Conservation (phyloP, 2,113 vertebrate species). For the Vicugna pacos region DNA sequence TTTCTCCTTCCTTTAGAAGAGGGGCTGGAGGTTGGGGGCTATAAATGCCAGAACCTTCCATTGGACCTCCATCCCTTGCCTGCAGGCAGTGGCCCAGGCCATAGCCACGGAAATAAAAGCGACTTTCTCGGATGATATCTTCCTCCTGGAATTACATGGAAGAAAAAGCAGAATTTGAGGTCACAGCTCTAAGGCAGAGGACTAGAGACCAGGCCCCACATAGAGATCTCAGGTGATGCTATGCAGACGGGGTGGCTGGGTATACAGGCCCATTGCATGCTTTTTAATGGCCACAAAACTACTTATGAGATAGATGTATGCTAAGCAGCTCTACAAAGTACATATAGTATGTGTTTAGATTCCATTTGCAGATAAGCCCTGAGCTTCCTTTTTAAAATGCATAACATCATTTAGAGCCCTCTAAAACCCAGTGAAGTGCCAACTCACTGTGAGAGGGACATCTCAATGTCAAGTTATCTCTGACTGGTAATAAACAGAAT, state of each 20-base stretch:
- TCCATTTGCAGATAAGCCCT: conserved; percentile 13
- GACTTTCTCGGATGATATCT: conserved; percentile 90
- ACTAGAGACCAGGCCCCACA: neutral
- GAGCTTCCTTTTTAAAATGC: conserved; percentile 49
- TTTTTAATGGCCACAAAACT: conserved; percentile 53
- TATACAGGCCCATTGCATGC: neutral
- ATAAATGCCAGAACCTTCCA: conserved; percentile 86
- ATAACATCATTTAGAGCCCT: conserved; percentile 28
- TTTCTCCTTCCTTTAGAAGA: conserved; percentile 87
- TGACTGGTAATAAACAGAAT: conserved; percentile 59
- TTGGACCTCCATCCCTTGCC: conserved; percentile 86
- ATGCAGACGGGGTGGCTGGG: neutral
- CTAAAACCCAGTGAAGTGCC: conserved; percentile 35
- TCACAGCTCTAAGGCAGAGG: conserved; percentile 23
- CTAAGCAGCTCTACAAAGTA: conserved; percentile 6
- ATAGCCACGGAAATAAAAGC: conserved; percentile 93
- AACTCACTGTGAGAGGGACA: neutral
- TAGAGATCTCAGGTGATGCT: neutral
- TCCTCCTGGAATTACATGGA: conserved; percentile 88
- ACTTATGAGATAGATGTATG: neutral
- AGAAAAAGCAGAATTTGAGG: conserved; percentile 66
- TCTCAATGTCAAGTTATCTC: conserved; percentile 39
- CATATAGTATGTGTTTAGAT: neutral
- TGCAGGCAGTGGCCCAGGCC: conserved; percentile 93
- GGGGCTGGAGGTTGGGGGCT: conserved; percentile 82